phyloP scores from a whole-genome alignment of 92 coral and sea anemone genomes.

The Actinostola sp. region DNA sequence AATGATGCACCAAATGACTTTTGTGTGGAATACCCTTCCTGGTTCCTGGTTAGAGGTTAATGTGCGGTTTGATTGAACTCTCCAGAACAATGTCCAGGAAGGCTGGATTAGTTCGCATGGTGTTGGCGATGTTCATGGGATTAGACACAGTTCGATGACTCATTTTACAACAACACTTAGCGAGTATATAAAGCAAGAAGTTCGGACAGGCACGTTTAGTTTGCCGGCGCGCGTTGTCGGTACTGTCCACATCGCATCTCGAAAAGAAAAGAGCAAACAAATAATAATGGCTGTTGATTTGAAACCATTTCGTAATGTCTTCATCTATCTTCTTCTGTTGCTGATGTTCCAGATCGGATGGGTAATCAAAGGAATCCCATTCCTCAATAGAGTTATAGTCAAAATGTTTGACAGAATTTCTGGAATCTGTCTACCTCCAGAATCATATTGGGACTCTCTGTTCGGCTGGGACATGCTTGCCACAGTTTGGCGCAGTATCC shows the following conservation, averaged over 20 bases:
- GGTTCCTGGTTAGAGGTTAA: not conserved
- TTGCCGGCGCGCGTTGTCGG: not conserved
- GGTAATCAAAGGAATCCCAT: constrained; percentile 64
- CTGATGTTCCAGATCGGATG: constrained; percentile 57
- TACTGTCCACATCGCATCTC: not conserved
- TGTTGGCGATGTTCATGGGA: constrained; percentile 1
- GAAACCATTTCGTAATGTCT: constrained; percentile 37
- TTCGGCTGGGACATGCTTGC: constrained; percentile 75
- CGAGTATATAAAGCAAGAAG: constrained; percentile 4
- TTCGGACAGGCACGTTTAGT: not conserved
- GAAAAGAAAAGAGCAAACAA: not conserved
- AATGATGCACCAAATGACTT: not conserved
- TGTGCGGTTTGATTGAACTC: not conserved
- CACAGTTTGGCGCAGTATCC: constrained; percentile 67
- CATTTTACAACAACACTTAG: constrained; percentile 1
- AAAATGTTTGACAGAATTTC: constrained; percentile 61
- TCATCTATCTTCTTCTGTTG: constrained; percentile 41
- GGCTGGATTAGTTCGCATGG: constrained; percentile 10
- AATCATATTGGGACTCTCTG: constrained; percentile 81
- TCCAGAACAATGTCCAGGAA: constrained; percentile 25
- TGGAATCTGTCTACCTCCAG: constrained; percentile 68
- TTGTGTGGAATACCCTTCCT: not conserved
- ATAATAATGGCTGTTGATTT: constrained; percentile 37
- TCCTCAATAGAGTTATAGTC: constrained; percentile 47
- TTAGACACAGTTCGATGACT: constrained; percentile 6